Conservation (phyloP, 2,113 vertebrate species). For the Petrocephalus microphthalmus region DNA sequence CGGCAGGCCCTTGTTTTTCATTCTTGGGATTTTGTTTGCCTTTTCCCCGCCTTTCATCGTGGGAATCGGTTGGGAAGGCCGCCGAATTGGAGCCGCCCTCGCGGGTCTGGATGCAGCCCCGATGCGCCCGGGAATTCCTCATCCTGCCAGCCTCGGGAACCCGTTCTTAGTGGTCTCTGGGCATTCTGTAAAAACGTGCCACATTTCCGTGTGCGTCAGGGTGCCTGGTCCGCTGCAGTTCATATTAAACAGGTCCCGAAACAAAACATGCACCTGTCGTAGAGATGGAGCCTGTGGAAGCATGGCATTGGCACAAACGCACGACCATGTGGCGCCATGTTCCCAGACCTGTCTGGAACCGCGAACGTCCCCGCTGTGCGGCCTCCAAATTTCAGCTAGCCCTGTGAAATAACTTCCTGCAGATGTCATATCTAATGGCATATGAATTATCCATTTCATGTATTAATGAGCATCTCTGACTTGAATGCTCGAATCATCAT, state of each 20-base stretch:
- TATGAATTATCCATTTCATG: background rate
- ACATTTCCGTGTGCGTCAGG: background rate
- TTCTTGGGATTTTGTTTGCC: conserved; percentile 4
- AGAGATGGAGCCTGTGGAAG: background rate
- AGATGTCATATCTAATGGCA: background rate
- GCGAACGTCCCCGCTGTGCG: background rate
- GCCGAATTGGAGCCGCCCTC: background rate
- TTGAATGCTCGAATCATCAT: background rate
- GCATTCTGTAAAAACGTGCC: background rate
- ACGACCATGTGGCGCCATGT: background rate
- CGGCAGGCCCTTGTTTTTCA: background rate
- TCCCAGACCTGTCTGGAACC: background rate
- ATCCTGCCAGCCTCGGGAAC: background rate
- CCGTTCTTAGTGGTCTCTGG: background rate
- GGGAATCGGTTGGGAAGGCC: background rate
- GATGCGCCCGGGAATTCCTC: background rate
- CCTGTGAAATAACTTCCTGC: background rate
- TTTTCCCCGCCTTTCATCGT: background rate
- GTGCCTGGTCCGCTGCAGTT: background rate
- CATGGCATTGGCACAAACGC: background rate
- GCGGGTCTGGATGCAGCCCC: too few relatives aligned
- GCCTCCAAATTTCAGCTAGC: background rate
- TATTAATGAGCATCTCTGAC: background rate
- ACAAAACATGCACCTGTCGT: background rate
- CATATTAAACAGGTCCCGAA: background rate